phyloP scores from a whole-genome alignment of 1,140 invertebrate genomes.

The Archegozetes longisetosus region DNA sequence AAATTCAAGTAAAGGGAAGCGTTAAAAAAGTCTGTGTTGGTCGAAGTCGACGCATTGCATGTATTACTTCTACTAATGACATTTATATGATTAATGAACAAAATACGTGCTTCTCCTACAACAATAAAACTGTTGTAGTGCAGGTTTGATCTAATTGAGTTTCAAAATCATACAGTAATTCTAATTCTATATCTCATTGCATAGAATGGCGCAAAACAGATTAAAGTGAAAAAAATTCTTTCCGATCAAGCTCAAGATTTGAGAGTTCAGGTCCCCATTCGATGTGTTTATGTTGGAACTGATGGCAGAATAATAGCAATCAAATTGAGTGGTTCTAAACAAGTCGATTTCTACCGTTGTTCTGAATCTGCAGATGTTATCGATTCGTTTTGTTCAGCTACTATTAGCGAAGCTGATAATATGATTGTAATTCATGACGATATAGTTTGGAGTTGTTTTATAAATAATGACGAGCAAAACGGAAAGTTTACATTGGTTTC shows the following conservation, averaged over 20 bases:
- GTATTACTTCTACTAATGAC: constrained; percentile 67
- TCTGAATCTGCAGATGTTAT: not conserved
- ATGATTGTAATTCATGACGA: not conserved
- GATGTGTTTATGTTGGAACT: not conserved
- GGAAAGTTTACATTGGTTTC: not conserved
- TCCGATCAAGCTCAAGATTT: not conserved
- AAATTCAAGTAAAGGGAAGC: constrained; percentile 34
- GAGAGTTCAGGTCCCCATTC: not conserved
- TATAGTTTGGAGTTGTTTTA: not conserved
- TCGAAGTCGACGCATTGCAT: constrained; percentile 38
- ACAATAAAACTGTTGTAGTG: constrained; percentile 40
- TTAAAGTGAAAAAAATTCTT: not conserved
- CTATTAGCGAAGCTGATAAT: not conserved
- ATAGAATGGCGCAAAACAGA: constrained; percentile 3
- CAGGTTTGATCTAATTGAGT: constrained; percentile 27
- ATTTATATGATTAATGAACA: constrained; percentile 73
- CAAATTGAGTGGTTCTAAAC: not conserved
- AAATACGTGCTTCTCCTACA: constrained; percentile 54
- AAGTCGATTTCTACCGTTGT: not conserved
- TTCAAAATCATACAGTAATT: not conserved
- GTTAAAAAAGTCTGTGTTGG: constrained; percentile 31
- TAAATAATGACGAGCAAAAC: not conserved
- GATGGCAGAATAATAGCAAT: not conserved
- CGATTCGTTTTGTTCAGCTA: not conserved
- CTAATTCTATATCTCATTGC: not conserved